phyloP scores from a whole-genome alignment of 2,888 invertebrate genomes.

The Eupeodes luniger region DNA sequence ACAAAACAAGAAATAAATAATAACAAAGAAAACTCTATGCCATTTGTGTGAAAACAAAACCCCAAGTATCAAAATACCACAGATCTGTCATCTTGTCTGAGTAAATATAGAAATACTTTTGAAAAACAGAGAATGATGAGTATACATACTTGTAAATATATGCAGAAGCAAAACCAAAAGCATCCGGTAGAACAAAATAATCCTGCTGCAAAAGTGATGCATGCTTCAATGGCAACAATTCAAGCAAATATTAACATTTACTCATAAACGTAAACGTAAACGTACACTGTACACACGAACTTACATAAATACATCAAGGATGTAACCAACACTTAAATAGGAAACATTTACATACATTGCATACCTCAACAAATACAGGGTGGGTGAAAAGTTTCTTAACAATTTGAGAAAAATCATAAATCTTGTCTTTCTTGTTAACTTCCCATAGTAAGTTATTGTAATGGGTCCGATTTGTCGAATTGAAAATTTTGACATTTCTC shows the following conservation, averaged over 20 bases:
- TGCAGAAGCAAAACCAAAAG: neutral
- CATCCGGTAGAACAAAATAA: constrained; percentile 6
- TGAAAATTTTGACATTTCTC: too few species aligned
- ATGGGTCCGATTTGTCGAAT: too few species aligned
- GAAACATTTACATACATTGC: neutral
- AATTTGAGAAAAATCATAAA: neutral
- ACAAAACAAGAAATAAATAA: neutral
- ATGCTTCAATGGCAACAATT: constrained; percentile 9
- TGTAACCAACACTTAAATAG: neutral
- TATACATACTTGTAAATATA: too few species aligned
- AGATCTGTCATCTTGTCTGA: neutral
- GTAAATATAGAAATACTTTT: neutral
- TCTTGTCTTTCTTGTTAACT: too few species aligned
- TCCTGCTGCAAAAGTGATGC: constrained; percentile 4
- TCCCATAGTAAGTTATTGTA: too few species aligned
- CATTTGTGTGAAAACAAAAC: neutral
- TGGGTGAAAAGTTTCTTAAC: neutral
- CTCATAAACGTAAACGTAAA: neutral
- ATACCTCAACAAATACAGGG: neutral
- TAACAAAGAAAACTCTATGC: neutral
- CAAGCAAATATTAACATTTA: constrained; percentile 10
- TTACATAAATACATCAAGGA: neutral
- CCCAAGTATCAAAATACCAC: constrained; percentile 1
- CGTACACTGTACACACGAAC: too few species aligned
- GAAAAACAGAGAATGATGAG: neutral